Evolutionary conservation across 1,140 invertebrate genomes (phyloP), one percentile per base, ranked within the genome.

Genomic region (Macrobrachium rosenbergii): DNA sequence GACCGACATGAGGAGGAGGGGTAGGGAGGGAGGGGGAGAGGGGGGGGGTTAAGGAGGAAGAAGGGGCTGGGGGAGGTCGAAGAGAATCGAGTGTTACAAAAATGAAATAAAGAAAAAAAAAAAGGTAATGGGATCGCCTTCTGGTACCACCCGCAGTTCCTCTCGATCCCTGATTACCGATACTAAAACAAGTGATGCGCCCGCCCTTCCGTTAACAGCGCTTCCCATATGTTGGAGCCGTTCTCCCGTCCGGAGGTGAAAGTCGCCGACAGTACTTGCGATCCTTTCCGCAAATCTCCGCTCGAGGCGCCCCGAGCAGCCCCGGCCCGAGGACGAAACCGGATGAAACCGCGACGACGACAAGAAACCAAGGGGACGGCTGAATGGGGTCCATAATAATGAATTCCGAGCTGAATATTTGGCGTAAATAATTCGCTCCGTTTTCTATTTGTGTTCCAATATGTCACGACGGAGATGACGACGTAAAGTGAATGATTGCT

Each of bases 371-470:
- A 8, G 7, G 52, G 52, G 52, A 52, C 52, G 52, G 52, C 52
- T 52, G 52, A 52, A 52, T 52, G 12, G 52, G 52, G 69, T 72
- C 69, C 69, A 72, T 72, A 72, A 72, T 72, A 72, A 72, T 72
- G 69, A 72, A 72, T 72, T 72, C 37, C 69, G 69, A 52, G 21
- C 69, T n/a, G 69, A 72, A 72, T 72, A 72, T 72, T 72, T 72
- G 69, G 69, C 69, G 69, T 72, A 72, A 72, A 72, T 72, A 72
- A 72, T 72, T 72, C 37, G 69, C 37, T 72, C 23, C 69, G 69
- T 72, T 72, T 72, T 72, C 69, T 72, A 72, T 72, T 72, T 72
- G 69, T 72, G 69, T 17, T 72, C 69, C 69, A 72, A 72, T 72
- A 72, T 72, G 69, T 72, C 69, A 43, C 69, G 14, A 72, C 37